Evolutionary conservation across 2,797 vertebrate species (phyloP).

Genomic region (Sylvilagus floridanus): DNA sequence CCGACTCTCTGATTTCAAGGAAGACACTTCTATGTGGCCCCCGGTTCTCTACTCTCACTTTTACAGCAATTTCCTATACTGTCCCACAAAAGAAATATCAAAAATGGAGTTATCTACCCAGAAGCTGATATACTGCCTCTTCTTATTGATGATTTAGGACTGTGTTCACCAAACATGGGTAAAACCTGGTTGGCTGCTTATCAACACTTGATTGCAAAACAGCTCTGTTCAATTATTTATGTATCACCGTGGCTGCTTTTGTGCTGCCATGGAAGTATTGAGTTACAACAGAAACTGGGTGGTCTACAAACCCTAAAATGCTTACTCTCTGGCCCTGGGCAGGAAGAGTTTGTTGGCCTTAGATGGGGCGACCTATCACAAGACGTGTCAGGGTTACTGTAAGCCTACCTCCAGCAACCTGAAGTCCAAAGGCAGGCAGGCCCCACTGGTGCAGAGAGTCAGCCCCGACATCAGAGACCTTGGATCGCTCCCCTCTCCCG

Average conservation of each 20-base stretch:
- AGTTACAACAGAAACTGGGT: not conserved
- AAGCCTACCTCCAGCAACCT: not conserved
- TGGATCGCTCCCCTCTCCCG: not conserved
- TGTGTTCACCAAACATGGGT: not conserved
- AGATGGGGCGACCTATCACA: not conserved
- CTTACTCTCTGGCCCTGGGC: not conserved
- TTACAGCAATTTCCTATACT: not conserved
- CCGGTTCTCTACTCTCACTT: not conserved
- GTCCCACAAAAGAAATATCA: not conserved
- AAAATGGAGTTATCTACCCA: not conserved
- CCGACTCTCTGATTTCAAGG: not conserved
- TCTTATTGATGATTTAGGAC: not conserved
- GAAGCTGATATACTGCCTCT: not conserved
- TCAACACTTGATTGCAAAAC: not conserved
- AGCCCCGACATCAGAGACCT: not conserved
- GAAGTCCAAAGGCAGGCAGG: not conserved
- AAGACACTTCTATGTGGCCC: not conserved
- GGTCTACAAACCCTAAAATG: not conserved
- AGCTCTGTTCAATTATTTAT: not conserved
- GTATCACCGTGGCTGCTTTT: not conserved
- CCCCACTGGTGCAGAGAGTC: not conserved
- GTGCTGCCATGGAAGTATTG: not conserved
- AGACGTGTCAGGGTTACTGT: not conserved
- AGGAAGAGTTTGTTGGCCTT: too few relatives aligned
- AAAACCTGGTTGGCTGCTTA: constrained; percentile 14